These are phyloP conservation scores for Megalopta genalis DNA, from an alignment of 1,140 invertebrate genomes.

Conservation along the genomic window DNA sequence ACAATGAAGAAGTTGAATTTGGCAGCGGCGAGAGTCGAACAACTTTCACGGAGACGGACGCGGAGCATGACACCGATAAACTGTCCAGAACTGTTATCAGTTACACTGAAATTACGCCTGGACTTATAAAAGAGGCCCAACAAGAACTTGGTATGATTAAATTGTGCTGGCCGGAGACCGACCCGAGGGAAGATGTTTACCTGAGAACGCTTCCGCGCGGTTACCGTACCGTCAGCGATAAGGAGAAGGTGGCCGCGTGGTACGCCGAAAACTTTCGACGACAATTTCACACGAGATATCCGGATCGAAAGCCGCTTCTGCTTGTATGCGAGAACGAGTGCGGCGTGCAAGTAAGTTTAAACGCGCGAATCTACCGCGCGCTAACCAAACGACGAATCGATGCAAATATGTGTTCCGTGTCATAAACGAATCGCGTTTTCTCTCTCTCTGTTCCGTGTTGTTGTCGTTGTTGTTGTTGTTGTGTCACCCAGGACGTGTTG, in stretches of 20 bases:
- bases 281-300: conserved; percentile 86
- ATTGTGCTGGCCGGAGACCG: conserved; percentile 81
- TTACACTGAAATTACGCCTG: conserved; percentile 64
- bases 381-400: not conserved
- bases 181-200: conserved; percentile 77
- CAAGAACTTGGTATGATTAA: conserved; percentile 79
- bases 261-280: conserved; percentile 91
- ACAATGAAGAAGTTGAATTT: not conserved
- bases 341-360: conserved; percentile 83
- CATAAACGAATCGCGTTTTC: not conserved
- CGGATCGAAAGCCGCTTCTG: conserved; percentile 86
- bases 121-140: conserved; percentile 75
- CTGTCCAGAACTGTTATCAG: too few species aligned
- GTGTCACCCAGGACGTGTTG: too few species aligned
- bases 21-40: conserved; percentile 6
- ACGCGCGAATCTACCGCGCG: not conserved
- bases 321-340: conserved; percentile 91
- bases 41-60: not conserved
- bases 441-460: not conserved
- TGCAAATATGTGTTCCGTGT: not conserved
- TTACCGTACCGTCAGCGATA: conserved; percentile 87
- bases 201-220: conserved; percentile 83
- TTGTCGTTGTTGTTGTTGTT: too few species aligned
- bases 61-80: not conserved
- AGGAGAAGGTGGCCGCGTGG: conserved; percentile 88